Conservation (phyloP, 2,797 vertebrate species). For the Naso thynnoides region DNA sequence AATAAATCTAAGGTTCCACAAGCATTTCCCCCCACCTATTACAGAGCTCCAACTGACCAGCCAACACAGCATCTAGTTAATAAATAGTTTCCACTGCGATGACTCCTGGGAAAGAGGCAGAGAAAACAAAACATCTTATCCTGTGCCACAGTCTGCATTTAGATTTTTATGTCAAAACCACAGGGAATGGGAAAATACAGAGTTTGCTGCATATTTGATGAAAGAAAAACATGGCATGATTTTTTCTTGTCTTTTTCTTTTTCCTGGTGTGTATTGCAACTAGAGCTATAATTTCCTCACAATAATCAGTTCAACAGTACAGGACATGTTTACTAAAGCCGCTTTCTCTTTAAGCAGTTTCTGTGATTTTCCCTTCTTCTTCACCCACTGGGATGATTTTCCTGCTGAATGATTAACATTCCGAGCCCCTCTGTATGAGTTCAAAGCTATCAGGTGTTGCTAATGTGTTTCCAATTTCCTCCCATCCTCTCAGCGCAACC, state of each 20-base stretch:
- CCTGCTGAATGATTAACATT: constrained; percentile 76
- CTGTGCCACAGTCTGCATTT: constrained; percentile 58
- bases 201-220: constrained; percentile 47
- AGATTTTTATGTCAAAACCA: constrained; percentile 58
- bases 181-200: constrained; percentile 40
- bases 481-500: constrained; percentile 67
- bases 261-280: too few species aligned
- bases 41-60: constrained; percentile 71
- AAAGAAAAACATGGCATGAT: constrained; percentile 30
- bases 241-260: constrained; percentile 16
- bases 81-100: constrained; percentile 74
- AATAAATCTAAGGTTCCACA: constrained; percentile 75
- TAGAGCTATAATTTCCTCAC: constrained; percentile 39
- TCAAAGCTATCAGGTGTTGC: constrained; percentile 81
- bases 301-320: constrained; percentile 23
- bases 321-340: constrained; percentile 49
- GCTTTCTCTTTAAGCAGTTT: constrained; percentile 36
- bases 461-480: constrained; percentile 82
- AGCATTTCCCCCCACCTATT: constrained; percentile 66
- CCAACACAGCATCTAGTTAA: constrained; percentile 72
- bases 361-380: constrained; percentile 10
- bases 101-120: constrained; percentile 63
- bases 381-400: constrained; percentile 59
- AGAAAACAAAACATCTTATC: constrained; percentile 66
- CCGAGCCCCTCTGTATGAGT: constrained; percentile 60